These are phyloP conservation scores for Balaenoptera acutorostrata DNA, from an alignment of 2,113 vertebrate species.

Conservation along the genomic window DNA sequence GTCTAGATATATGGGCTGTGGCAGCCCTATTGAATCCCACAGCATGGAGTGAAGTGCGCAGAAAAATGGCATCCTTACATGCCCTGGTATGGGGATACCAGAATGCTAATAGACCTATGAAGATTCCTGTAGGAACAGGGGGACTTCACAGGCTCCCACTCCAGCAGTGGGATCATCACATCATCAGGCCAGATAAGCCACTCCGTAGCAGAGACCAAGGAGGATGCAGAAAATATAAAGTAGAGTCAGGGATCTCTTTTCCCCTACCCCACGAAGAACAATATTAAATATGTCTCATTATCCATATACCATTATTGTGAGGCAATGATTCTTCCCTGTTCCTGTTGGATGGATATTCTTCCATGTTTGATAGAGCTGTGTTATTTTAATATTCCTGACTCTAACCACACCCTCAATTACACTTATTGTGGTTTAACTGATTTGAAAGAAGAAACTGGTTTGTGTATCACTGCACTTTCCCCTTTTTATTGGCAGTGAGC, in stretches of 20 bases:
- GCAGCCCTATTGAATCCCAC: neutral
- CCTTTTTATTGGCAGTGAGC: neutral
- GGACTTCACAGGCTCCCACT: neutral
- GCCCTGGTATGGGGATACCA: neutral
- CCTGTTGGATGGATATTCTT: neutral
- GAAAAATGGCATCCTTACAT: neutral
- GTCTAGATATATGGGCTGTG: neutral
- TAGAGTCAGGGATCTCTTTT: neutral
- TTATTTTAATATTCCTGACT: neutral
- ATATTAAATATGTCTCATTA: neutral
- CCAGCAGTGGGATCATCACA: neutral
- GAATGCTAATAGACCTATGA: neutral
- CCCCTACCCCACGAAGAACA: neutral
- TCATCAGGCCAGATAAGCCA: neutral
- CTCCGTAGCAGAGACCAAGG: neutral
- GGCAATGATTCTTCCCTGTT: neutral
- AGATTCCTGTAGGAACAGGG: neutral
- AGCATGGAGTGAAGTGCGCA: neutral
- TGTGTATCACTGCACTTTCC: neutral
- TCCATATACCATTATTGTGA: neutral
- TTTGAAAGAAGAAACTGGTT: neutral
- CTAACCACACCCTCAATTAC: neutral
- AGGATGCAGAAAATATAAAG: neutral
- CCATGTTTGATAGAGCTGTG: neutral
- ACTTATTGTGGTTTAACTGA: neutral